Percentiles rank a stretch among this genome's conserved stretches.
These are phyloP conservation scores for Ondatra zibethicus DNA, from an alignment of 2,113 vertebrate species.

Conservation along the genomic window DNA sequence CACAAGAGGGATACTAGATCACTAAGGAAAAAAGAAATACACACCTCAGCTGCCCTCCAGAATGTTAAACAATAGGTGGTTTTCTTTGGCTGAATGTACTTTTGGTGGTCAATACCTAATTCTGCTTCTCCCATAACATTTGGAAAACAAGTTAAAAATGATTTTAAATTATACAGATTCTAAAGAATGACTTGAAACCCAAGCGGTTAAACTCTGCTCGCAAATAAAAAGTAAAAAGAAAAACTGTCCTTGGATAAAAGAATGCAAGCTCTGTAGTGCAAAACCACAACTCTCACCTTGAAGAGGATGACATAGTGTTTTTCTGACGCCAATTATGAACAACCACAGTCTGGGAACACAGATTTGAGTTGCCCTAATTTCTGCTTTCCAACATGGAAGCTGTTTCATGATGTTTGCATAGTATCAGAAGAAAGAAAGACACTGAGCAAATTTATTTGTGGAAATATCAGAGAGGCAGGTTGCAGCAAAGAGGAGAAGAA, in stretches of 20 bases:
- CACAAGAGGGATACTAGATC: background rate
- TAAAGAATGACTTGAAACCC: conserved; percentile 30
- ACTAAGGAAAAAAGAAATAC: conserved; percentile 29
- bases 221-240: conserved; percentile 20
- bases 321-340: background rate
- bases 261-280: background rate
- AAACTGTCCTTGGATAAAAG: background rate
- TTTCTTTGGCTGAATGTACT: background rate
- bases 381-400: no score
- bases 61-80: conserved; percentile 26
- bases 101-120: conserved; percentile 28
- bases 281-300: background rate
- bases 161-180: conserved; percentile 23
- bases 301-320: background rate
- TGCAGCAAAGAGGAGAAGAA: background rate
- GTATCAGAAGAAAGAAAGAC: background rate
- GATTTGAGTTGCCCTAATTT: background rate
- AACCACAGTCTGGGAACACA: background rate
- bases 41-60: conserved; percentile 29
- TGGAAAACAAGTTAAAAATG: conserved; percentile 34
- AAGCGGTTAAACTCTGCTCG: background rate
- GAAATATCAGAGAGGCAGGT: background rate
- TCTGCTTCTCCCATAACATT: background rate
- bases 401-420: background rate
- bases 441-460: background rate